phyloP scores from a whole-genome alignment of 23 tunicate species.

The Trididemnum nubilum region DNA sequence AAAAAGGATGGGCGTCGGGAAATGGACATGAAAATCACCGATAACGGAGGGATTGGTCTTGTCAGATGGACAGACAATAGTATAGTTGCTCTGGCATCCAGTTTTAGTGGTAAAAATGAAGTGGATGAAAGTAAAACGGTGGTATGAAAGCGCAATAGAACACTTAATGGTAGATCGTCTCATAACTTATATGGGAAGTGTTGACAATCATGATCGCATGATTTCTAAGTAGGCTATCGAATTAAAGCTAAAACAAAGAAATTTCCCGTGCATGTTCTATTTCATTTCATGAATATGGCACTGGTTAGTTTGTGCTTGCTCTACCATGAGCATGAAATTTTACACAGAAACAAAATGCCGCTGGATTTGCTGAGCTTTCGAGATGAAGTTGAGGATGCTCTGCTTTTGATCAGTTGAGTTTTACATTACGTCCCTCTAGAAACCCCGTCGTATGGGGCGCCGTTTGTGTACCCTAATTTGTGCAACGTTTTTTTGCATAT shows the following conservation, averaged over 20 bases:
- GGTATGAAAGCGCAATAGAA: slow-evolving; percentile 11
- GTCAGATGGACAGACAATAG: slow-evolving; percentile 3
- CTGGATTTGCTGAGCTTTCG: slow-evolving; percentile 11
- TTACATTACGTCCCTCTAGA: not conserved
- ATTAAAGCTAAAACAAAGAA: slow-evolving; percentile 3
- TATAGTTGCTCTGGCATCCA: slow-evolving; percentile 14
- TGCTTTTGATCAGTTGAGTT: not conserved
- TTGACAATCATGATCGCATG: slow-evolving; percentile 4
- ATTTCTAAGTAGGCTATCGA: not conserved
- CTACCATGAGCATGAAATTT: not conserved
- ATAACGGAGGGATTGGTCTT: slow-evolving; percentile 2
- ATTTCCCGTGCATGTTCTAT: not conserved
- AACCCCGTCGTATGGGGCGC: too few relatives aligned
- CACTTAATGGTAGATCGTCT: slow-evolving; percentile 11
- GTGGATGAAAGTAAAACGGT: not conserved
- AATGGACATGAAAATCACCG: not conserved
- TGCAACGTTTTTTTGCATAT: too few relatives aligned
- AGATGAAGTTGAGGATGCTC: slow-evolving; percentile 5
- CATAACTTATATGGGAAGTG: not conserved
- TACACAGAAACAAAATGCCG: not conserved
- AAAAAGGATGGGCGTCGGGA: not conserved
- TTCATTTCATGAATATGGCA: slow-evolving; percentile 9
- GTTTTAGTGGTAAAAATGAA: not conserved
- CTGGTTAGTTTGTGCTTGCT: not conserved
- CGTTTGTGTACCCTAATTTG: too few relatives aligned